Base-by-base conservation (phyloP, 2,888 invertebrate genomes). In the Biston stratarius region DNA sequence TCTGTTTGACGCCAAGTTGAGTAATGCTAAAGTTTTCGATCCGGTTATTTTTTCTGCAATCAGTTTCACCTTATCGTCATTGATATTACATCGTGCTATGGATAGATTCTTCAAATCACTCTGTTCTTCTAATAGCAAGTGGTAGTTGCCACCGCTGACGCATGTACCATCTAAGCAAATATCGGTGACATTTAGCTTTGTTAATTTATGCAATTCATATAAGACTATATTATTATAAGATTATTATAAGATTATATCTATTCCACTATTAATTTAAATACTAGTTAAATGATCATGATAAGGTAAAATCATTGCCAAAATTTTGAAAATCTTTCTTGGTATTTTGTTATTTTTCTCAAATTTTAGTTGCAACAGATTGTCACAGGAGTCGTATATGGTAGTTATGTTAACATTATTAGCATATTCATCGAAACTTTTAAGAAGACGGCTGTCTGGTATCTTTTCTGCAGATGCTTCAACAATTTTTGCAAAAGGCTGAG, bases 1-100 rank as follows among this genome's bases (percentile, higher is more conserved):
- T 57, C 56, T 78, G 61, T 92, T 91, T 0, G 85, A 78, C 1
- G 89, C 75, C 40, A 92, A 66, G 71, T 88, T 90, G 0, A 91
- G 71, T n/a, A 80, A 66, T 0, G 67, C 62, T 49, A 92, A 68
- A 2, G 76, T 76, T 61, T 78, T 81, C 0, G 89, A 85, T 0
- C 85, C 82, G 6, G 85, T 24, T 0, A 91, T 55, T 40, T 74
- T 79, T 0, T 68, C 69, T 5, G 83, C 76, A 6, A 92, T 82
- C 3, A 67, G 79, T 68, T 82, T 74, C 0, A 89, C 9, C 0
- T 75, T 73, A 2, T 36, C 42, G 61, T 91, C 90, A 44, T 78
- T 78, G 5, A 91, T 83, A 14, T 70, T 76, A 70, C 90, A 90
- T 68, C 84, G 77, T 0, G 85, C 74, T 34, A 91, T 36, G 0